Base-by-base conservation (phyloP, 2,888 invertebrate species). In the Alsophila aescularia region DNA sequence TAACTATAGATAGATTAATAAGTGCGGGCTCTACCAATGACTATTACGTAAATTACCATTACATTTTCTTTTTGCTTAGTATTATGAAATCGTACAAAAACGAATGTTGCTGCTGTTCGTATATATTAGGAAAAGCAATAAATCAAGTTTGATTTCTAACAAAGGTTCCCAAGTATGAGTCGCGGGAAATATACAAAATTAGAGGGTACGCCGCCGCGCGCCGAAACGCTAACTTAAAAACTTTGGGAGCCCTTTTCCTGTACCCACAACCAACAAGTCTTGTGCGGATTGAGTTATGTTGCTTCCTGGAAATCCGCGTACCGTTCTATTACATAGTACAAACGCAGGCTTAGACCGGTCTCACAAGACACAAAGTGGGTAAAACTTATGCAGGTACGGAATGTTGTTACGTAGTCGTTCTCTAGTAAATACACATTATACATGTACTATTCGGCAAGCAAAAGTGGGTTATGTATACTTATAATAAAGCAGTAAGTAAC, bases 241-340 rank as follows among this genome's bases (percentile, higher is more conserved):
- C n/a, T n/a, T n/a, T n/a, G n/a, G n/a, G n/a, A n/a, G n/a, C n/a
- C n/a, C n/a, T n/a, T n/a, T n/a, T n/a, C n/a, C n/a, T n/a, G n/a
- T n/a, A n/a, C n/a, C n/a, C n/a, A n/a, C n/a, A n/a, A n/a, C n/a
- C n/a, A n/a, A n/a, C n/a, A n/a, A 37, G 18, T 40, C 35, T 36
- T 50, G 13, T 51, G n/a, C n/a, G 42, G 5, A 6, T 10, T 13
- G 32, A n/a, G 42, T 40, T 45, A 44, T 35, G 34, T 12, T 16
- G 31, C 36, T 47, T 53, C 52, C 41, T 53, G 41, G 31, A 53
- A 52, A 37, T 40, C 41, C 16, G 36, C 36, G 16, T 32, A 42
- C 36, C 27, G 34, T 44, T 39, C 34, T 37, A 16, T 35, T 44
- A 43, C 37, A 39, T 37, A 16, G 29, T 44, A 43, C 37, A 39